Conservation (phyloP, 2,797 vertebrate species). For the Aplochiton taeniatus region DNA sequence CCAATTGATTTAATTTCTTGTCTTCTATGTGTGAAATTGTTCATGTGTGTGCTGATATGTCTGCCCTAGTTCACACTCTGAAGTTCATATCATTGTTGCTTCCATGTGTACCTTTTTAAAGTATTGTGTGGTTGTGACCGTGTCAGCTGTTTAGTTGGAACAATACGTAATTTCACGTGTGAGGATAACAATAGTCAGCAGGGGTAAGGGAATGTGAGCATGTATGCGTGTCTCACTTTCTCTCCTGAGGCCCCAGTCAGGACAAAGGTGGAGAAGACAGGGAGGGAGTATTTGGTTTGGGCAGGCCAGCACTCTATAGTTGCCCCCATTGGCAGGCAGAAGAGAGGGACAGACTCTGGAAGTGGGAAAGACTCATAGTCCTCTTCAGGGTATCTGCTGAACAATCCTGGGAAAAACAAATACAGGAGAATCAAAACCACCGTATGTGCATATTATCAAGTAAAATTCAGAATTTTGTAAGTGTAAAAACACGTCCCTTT, state of each 20-base stretch:
- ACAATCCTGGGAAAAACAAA: slow-evolving; percentile 77
- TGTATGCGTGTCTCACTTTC: slow-evolving; percentile 78
- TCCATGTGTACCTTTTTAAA: slow-evolving; percentile 3
- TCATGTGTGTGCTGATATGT: neutral
- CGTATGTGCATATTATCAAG: slow-evolving; percentile 12
- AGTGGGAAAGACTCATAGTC: slow-evolving; percentile 95
- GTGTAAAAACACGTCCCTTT: slow-evolving; percentile 10
- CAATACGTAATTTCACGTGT: slow-evolving; percentile 11
- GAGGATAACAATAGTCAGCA: no score
- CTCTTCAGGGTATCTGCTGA: slow-evolving; percentile 93
- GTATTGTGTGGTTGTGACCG: slow-evolving; percentile 19
- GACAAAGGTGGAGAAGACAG: slow-evolving; percentile 94
- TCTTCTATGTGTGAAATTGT: no score
- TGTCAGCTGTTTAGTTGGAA: slow-evolving; percentile 31
- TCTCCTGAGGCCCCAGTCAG: slow-evolving; percentile 93
- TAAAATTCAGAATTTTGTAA: slow-evolving; percentile 23
- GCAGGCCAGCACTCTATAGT: slow-evolving; percentile 92
- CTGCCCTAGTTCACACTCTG: slow-evolving; percentile 49
- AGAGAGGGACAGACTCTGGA: slow-evolving; percentile 92
- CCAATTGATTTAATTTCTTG: no score
- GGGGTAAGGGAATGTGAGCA: slow-evolving; percentile 3
- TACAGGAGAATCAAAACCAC: neutral
- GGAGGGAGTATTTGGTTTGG: slow-evolving; percentile 92
- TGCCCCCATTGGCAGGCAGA: slow-evolving; percentile 95
- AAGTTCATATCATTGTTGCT: slow-evolving; percentile 28